These are phyloP conservation scores for Acinonyx jubatus DNA, from an alignment of 2,113 vertebrate genomes.

Conservation along the genomic window DNA sequence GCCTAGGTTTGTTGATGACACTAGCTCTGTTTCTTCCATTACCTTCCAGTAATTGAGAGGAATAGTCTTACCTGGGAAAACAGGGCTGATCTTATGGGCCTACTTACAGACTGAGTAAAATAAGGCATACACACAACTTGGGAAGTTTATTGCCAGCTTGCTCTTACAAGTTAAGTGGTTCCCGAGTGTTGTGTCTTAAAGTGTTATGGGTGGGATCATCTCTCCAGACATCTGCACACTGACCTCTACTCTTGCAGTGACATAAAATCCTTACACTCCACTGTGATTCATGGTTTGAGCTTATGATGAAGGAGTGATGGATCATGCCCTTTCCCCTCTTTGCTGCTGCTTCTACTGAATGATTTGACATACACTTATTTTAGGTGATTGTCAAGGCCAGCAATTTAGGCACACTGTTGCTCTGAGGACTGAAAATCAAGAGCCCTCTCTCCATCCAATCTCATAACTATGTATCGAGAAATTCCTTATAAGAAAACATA, in stretches of 20 bases:
- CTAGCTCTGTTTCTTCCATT: background rate
- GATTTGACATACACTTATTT: background rate
- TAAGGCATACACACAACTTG: background rate
- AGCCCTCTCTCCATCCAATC: background rate
- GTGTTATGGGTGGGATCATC: background rate
- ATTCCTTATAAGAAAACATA: constrained; percentile 22
- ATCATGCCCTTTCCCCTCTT: background rate
- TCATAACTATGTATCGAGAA: background rate
- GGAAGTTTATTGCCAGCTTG: background rate
- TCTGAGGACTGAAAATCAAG: constrained; percentile 35
- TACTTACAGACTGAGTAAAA: background rate
- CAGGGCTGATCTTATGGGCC: background rate
- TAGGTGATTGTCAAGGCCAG: background rate
- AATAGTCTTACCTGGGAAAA: background rate
- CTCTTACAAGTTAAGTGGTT: background rate
- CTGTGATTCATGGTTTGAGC: background rate
- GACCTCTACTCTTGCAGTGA: background rate
- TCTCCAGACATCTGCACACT: background rate
- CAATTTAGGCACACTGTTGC: background rate
- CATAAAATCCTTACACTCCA: background rate
- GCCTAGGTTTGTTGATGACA: background rate
- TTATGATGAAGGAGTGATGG: background rate
- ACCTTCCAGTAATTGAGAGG: background rate
- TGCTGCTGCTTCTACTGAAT: background rate
- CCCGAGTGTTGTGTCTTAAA: background rate